These are phyloP conservation scores for Sceliomorpha sp. DNA, from an alignment of 2,888 invertebrate species.

Conservation along the genomic window DNA sequence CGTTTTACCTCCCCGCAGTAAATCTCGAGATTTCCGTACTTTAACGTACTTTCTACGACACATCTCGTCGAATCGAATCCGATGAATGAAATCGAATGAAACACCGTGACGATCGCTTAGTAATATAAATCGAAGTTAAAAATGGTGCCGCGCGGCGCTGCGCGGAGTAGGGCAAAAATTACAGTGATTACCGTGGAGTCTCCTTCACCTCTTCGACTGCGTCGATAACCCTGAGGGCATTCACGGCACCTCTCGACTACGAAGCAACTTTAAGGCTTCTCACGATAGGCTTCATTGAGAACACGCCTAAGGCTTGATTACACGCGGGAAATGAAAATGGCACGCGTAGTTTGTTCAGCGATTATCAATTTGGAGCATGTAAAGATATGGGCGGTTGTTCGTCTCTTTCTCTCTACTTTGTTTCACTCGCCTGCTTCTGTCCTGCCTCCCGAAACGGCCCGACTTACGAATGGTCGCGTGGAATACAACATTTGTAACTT, in stretches of 20 bases:
- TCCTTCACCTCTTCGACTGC: conserved; percentile 59
- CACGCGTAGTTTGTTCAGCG: conserved; percentile 65
- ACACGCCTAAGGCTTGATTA: conserved; percentile 63
- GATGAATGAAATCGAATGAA: conserved; percentile 68
- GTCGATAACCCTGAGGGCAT: conserved; percentile 61
- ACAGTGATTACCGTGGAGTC: conserved; percentile 71
- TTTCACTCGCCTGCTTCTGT: background rate
- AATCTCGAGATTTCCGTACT: too few relatives aligned
- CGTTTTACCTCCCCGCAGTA: too few relatives aligned
- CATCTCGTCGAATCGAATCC: conserved; percentile 11
- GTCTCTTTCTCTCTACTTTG: conserved; percentile 22
- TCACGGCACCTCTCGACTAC: conserved; percentile 49
- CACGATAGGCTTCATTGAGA: conserved; percentile 61
- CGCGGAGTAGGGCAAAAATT: conserved; percentile 67
- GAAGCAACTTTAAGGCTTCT: conserved; percentile 51
- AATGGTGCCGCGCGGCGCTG: conserved; percentile 63
- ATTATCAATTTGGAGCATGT: conserved; percentile 68
- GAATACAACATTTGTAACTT: too few relatives aligned
- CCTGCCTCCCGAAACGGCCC: background rate
- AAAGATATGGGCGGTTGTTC: conserved; percentile 61
- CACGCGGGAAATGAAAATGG: conserved; percentile 64
- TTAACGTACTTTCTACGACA: too few relatives aligned
- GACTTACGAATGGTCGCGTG: too few relatives aligned
- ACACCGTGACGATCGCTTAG: conserved; percentile 60
- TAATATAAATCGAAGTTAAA: conserved; percentile 62